Percentiles rank a stretch among this genome's conserved stretches.
Conservation (phyloP, 2,797 vertebrate genomes). For the Cynopterus sphinx region DNA sequence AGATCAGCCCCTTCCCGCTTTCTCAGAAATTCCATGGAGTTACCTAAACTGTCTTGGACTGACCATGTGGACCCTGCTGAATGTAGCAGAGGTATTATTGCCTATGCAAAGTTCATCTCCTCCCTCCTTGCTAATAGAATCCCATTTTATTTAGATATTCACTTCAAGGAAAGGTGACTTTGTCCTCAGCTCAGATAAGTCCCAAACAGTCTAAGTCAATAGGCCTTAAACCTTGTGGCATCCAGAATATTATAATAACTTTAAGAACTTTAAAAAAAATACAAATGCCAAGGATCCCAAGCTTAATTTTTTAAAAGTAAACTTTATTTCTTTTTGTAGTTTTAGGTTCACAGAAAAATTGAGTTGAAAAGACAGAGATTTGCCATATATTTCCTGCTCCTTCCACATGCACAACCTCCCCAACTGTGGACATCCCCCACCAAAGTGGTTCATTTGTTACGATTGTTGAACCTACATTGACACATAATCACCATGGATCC, state of each 20-base stretch:
- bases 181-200: background rate
- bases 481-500: background rate
- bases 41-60: background rate
- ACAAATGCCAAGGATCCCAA: no score
- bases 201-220: background rate
- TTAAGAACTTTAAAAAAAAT: background rate
- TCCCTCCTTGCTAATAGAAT: background rate
- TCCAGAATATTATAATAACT: background rate
- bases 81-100: rapidly evolving
- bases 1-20: background rate
- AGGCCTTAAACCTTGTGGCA: background rate
- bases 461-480: background rate
- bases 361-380: background rate
- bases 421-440: no score
- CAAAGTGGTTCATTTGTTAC: background rate
- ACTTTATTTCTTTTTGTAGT: background rate
- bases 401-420: background rate
- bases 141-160: background rate
- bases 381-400: background rate
- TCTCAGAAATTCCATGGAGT: background rate
- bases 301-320: background rate
- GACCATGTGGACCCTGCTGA: background rate
- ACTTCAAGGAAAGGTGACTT: background rate
- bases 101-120: background rate
- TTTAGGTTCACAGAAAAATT: background rate